Conservation (phyloP, 2,888 invertebrate species). For the Xylota segnis region DNA sequence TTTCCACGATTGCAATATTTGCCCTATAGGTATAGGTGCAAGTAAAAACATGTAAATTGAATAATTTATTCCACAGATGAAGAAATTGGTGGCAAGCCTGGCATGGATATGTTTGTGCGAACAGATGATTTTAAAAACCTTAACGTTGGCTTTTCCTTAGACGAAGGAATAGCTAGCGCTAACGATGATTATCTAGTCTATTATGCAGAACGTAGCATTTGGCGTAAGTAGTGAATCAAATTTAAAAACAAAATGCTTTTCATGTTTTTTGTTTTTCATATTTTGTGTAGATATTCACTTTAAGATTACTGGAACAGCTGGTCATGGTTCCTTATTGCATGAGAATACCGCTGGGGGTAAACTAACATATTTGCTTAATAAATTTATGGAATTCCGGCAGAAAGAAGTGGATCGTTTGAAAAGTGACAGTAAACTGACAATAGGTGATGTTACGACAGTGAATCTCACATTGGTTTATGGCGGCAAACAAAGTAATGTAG, state of each 20-base stretch:
- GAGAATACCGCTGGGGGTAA: constrained; percentile 91
- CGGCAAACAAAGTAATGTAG: constrained; percentile 92
- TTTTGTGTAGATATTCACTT: constrained; percentile 87
- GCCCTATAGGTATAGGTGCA: no score
- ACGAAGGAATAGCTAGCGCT: constrained; percentile 92
- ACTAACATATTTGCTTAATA: constrained; percentile 87
- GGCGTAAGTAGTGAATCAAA: constrained; percentile 86
- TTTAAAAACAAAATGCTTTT: background rate
- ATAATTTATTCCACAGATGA: constrained; percentile 79
- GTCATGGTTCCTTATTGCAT: constrained; percentile 91
- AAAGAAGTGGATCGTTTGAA: constrained; percentile 86
- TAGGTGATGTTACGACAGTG: constrained; percentile 91
- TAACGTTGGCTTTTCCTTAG: constrained; percentile 91
- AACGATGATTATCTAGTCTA: constrained; percentile 88
- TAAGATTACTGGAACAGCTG: constrained; percentile 89
- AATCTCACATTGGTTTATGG: constrained; percentile 90
- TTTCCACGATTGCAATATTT: no score
- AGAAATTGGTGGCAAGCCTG: constrained; percentile 90
- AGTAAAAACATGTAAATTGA: no score
- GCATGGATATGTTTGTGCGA: constrained; percentile 89
- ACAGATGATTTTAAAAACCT: constrained; percentile 88
- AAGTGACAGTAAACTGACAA: constrained; percentile 84
- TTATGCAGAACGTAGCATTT: constrained; percentile 88
- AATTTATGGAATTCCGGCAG: constrained; percentile 88
- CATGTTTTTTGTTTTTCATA: background rate